phyloP scores from a whole-genome alignment of 2,797 vertebrate genomes.

The Momotus momota region DNA sequence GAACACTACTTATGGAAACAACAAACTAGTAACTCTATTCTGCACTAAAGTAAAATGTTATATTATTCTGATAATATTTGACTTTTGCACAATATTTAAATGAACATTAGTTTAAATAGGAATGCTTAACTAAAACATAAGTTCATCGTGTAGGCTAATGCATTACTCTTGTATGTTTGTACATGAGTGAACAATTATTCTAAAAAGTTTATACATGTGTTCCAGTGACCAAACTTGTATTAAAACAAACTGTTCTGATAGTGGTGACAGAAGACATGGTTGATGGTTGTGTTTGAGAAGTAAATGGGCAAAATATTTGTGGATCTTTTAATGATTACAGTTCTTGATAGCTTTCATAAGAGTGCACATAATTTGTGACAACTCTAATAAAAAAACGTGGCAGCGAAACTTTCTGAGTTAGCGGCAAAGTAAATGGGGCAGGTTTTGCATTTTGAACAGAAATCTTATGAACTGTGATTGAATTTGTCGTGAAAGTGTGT shows the following conservation, averaged over 20 bases:
- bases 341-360: slow-evolving; percentile 89
- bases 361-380: slow-evolving; percentile 89
- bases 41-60: slow-evolving; percentile 39
- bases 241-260: slow-evolving; percentile 68
- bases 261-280: slow-evolving; percentile 71
- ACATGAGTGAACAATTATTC: slow-evolving; percentile 84
- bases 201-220: slow-evolving; percentile 82
- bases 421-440: slow-evolving; percentile 87
- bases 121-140: slow-evolving; percentile 70
- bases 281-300: slow-evolving; percentile 80
- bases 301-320: slow-evolving; percentile 85
- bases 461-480: slow-evolving; percentile 93
- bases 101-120: slow-evolving; percentile 72
- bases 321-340: slow-evolving; percentile 87
- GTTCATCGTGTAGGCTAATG: slow-evolving; percentile 79
- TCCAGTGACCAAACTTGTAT: slow-evolving; percentile 81
- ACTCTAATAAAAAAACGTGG: slow-evolving; percentile 89
- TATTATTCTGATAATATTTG: slow-evolving; percentile 67
- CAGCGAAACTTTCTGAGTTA: slow-evolving; percentile 91
- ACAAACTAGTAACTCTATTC: slow-evolving; percentile 50
- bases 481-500: slow-evolving; percentile 98
- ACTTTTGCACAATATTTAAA: slow-evolving; percentile 77
- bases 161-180: slow-evolving; percentile 82
- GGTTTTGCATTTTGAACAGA: slow-evolving; percentile 88
- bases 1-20: slow-evolving; percentile 42